Evolutionary conservation across 2,888 invertebrate species (phyloP), one percentile per base, ranked within the genome.

Genomic region (Chloroclysta siterata): DNA sequence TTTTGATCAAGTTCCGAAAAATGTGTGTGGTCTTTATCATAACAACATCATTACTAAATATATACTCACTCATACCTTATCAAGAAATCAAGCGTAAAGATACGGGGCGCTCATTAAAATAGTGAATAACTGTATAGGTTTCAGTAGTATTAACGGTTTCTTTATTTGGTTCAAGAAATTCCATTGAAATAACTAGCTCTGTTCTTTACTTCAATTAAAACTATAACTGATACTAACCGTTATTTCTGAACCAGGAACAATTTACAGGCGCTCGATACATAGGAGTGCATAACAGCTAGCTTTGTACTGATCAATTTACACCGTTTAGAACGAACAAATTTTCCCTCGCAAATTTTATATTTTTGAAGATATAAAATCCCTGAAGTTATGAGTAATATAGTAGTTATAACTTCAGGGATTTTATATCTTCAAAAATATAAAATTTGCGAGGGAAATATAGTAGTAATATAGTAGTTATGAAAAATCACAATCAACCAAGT

Each of bases 261-360:
- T 39, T 44, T 56, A 53, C 39, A 52, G 44, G 50, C 39, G 15
- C 65, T 60, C 50, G 62, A 53, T 61, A 69, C 70, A 77, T 80
- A 77, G 74, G 70, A 73, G 77, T 73, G 71, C 75, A 76, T 67
- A 73, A 76, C 73, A 75, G 75, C 74, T 74, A 68, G 76, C 75
- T 76, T 82, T 81, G 74, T 72, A 77, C 72, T 74, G 72, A 74
- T 76, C 74, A 76, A 77, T 79, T 77, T 74, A 80, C 74, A 75
- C 69, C 60, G 68, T 70, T 68, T 60, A 71, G 72, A 69, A 44
- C 28, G 60, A 22, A 22, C 3, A 22, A 22, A 22, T 22, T 22
- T 22, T 22, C 22, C 22, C 22, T 22, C 22, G 22, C 22, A 22
- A 22, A 22, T 22, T 22, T 22, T 22, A 22, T 22, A 3, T 22